These are phyloP conservation scores for Ophioderma brevispina DNA, from an alignment of 35 echinoderm and acorn worm genomes.

Conservation along the genomic window DNA sequence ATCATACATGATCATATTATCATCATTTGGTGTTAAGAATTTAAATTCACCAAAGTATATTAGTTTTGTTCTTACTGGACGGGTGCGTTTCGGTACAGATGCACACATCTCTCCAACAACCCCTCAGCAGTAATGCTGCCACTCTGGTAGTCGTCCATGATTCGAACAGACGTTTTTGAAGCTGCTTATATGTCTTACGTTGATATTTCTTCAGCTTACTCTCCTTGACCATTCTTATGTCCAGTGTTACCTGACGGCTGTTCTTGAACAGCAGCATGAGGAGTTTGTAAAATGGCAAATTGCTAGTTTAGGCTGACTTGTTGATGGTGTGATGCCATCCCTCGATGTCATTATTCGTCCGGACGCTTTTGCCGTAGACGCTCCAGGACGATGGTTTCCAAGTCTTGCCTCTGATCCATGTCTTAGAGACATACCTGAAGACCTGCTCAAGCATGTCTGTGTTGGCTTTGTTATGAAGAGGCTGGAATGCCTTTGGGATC, in stretches of 20 bases:
- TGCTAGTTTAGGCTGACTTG: not conserved
- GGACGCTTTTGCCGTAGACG: not conserved
- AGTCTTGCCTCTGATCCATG: not conserved
- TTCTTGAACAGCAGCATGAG: slow-evolving; percentile 5
- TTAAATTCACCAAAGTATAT: no score
- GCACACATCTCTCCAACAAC: no score
- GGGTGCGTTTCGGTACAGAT: no score
- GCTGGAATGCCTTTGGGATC: not conserved
- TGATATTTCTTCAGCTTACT: slow-evolving; percentile 19
- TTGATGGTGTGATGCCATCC: slow-evolving; percentile 46
- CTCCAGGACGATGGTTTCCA: slow-evolving; percentile 30
- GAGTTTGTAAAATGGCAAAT: slow-evolving; percentile 20
- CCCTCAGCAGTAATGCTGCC: no score
- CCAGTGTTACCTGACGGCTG: not conserved
- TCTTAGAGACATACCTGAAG: not conserved
- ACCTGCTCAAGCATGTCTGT: not conserved
- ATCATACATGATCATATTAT: no score
- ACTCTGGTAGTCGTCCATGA: no score
- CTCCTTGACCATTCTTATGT: slow-evolving; percentile 20
- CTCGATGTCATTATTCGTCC: slow-evolving; percentile 66
- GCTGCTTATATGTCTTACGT: slow-evolving; percentile 5
- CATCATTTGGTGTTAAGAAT: no score
- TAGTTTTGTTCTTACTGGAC: no score
- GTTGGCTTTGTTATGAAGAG: not conserved
- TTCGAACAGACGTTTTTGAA: not conserved